Evolutionary conservation across 2,113 vertebrate species (phyloP), one percentile per base, ranked within the genome.

Genomic region (Limnothrissa miodon): DNA sequence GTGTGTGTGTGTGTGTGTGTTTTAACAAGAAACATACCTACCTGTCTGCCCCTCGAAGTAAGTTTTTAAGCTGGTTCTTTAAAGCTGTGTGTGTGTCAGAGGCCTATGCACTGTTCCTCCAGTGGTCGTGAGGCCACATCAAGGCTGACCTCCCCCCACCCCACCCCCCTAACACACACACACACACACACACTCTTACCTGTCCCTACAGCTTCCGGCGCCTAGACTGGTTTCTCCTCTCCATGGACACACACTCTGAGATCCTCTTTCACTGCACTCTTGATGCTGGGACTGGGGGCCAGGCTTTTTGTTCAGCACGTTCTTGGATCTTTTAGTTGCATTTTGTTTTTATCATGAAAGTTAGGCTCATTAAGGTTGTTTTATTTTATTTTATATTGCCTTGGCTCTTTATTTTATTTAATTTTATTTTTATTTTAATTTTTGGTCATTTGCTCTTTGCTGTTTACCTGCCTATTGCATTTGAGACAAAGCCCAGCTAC

Each of bases 381-480:
- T 81, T 21, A 78, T 48, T 59, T 81, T 19, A 45, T 81, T 42
- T 59, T 80, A 33, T 66, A 74, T 80, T 53, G n/a, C 46, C 29
- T 51, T 74, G 70, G 29, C 56, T 56, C 51, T 33, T 33, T 39
- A 29, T 46, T 45, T 42, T 6, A n/a, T n/a, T n/a, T n/a, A n/a
- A n/a, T n/a, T n/a, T n/a, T n/a, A n/a, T n/a, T n/a, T n/a, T n/a
- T n/a, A 21, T 56, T 84, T 45, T n/a, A 21, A 19, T 80, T 46
- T 70, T 70, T 8, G 51, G 56, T 25, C 6, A n/a, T 62, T 80
- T 81, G 19, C 56, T 23, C 56, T 81, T 59, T 45, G 70, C 15
- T 42, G 25, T 82, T 70, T 19, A 45, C 13, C 66, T 82, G 81
- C 66, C 78, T 42, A 79, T 80, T 53, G 78, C 78, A 80, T 82